Evolutionary conservation across 2,797 vertebrate genomes (phyloP), one percentile per base, ranked within the genome.

Genomic region (Notamacropus eugenii): DNA sequence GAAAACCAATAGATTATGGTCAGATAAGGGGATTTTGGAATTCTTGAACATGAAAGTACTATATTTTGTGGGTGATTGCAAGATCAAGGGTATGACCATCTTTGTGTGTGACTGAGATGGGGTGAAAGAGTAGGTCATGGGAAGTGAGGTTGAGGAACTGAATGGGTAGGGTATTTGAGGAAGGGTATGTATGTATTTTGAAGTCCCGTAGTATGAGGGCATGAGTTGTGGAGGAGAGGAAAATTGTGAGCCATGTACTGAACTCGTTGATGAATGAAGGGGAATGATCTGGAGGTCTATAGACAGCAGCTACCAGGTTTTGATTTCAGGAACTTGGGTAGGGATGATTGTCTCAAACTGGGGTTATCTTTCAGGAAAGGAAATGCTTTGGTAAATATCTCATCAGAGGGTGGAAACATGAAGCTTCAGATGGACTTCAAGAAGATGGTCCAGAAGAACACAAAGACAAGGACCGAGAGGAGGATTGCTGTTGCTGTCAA

Each of bases 401-500:
- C 92, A 0, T 92, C 92, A 40, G 62, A 59, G 5, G 6, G 67
- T 0, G 95, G 93, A 2, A 92, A 93, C 34, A 92, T n/a, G 54
- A 55, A 94, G 2, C 59, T 96, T 34, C 31, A 67, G 19, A 90
- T 98, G 24, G 96, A 97, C 57, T 50, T 98, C 5, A 55, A 58
- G 87, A 95, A 55, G 40, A 96, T 96, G 96, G 19, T 95, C 12
- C 97, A 94, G n/a, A 56, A 52, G n/a, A 95, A 97, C 62, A 97
- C 91, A 54, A 67, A 96, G 29, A 95, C 91, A 0, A 95, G 95
- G 3, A 91, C 57, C 52, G 95, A 97, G 54, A 95, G 92, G 31
- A 67, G 19, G 0, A 91, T 98, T 90, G 96, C 97, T 54, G 55
- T 93, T 0, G 97, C 97, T 0, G 91, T 98, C 54, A 90, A 91